phyloP scores from a whole-genome alignment of 2,888 invertebrate species.

The Rotaria sp. region DNA sequence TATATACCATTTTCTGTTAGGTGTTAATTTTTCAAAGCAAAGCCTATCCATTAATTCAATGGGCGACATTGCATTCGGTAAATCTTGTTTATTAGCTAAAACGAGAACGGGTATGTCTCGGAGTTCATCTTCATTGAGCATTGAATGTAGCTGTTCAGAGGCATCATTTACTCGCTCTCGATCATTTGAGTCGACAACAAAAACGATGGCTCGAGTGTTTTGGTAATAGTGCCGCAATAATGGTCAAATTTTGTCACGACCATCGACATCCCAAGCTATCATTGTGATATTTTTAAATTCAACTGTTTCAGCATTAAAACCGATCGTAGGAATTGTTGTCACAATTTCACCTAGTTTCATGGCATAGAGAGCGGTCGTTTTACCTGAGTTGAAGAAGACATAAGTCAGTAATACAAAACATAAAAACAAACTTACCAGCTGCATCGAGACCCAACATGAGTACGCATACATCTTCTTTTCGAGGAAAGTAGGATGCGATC shows the following conservation, averaged over 20 bases:
- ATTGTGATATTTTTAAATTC: constrained; percentile 99
- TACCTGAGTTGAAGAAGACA: constrained; percentile 62
- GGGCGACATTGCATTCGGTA: constrained; percentile 99
- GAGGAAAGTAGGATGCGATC: too few species aligned
- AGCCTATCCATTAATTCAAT: constrained; percentile 99
- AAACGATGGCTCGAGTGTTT: constrained; percentile 84
- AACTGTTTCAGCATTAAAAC: too few species aligned
- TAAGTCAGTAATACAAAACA: too few species aligned
- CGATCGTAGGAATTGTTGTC: constrained; percentile 99
- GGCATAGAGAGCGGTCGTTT: constrained; percentile 99
- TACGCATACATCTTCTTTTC: too few species aligned
- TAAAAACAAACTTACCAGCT: too few species aligned
- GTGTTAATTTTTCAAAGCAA: too few species aligned
- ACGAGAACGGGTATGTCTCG: constrained; percentile 96
- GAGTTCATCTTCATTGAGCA: constrained; percentile 97
- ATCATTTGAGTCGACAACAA: constrained; percentile 99
- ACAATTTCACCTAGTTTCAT: constrained; percentile 99
- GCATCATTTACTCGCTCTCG: constrained; percentile 97
- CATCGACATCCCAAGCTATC: constrained; percentile 96
- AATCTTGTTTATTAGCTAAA: constrained; percentile 99
- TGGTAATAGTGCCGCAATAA: constrained; percentile 98
- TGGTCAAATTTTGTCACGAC: too few species aligned
- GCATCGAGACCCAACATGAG: too few species aligned
- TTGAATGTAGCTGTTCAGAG: constrained; percentile 93
- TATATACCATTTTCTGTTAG: too few species aligned